These are phyloP conservation scores for Trissolcus japonicus DNA, from an alignment of 2,888 invertebrate genomes.

Conservation along the genomic window DNA sequence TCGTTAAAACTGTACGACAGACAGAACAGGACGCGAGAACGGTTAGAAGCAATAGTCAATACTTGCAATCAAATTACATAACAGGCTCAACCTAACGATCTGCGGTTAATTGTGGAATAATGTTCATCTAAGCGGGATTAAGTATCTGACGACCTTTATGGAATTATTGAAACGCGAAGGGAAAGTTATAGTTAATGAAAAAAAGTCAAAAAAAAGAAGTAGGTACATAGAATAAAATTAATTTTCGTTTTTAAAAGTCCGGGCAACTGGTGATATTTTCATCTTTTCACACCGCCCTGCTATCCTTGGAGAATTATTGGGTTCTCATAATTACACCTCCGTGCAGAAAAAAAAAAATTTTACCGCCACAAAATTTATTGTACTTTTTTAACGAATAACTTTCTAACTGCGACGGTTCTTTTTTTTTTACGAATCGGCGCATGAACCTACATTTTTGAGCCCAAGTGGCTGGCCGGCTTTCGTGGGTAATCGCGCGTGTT, in stretches of 20 bases:
- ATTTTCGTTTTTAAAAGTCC: no score
- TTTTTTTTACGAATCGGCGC: constrained; percentile 10
- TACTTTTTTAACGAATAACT: constrained; percentile 37
- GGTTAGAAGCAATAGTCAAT: constrained; percentile 29
- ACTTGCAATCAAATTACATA: constrained; percentile 44
- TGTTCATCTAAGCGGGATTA: constrained; percentile 31
- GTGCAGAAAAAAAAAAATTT: constrained; percentile 16
- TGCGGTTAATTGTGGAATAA: constrained; percentile 36
- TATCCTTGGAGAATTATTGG: constrained; percentile 25
- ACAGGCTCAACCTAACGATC: constrained; percentile 29
- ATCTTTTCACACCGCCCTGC: constrained; percentile 32
- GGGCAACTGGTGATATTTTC: constrained; percentile 20
- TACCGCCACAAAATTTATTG: constrained; percentile 33
- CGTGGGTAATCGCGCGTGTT: constrained; percentile 32
- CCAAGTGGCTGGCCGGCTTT: constrained; percentile 16
- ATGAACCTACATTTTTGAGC: constrained; percentile 2
- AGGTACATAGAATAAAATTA: no score
- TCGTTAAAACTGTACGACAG: no score
- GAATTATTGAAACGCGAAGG: constrained; percentile 43
- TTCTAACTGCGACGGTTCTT: constrained; percentile 32
- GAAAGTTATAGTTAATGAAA: no score
- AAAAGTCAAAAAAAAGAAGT: no score
- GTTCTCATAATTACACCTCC: constrained; percentile 37
- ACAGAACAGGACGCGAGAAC: no score
- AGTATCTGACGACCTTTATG: constrained; percentile 45